These are phyloP conservation scores for Metridium senile DNA, from an alignment of 92 coral and sea anemone species.

Conservation along the genomic window DNA sequence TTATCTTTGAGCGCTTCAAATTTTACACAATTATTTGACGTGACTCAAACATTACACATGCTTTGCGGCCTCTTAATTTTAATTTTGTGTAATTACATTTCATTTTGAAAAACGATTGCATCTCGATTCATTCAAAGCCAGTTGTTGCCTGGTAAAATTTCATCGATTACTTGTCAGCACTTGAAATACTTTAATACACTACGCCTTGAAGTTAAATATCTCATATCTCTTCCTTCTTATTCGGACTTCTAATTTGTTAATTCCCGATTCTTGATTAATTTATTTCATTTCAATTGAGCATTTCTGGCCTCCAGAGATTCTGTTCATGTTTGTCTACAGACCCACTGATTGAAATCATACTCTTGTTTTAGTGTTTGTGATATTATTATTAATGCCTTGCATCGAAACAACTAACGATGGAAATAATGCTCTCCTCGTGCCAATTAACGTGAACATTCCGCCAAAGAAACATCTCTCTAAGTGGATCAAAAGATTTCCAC, in stretches of 20 bases:
- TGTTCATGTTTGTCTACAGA: neutral
- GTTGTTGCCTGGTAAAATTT: neutral
- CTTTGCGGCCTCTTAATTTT: neutral
- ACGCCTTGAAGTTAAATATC: neutral
- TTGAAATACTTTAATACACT: neutral
- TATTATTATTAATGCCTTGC: neutral
- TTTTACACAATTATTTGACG: neutral
- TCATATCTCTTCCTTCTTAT: neutral
- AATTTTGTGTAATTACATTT: constrained; percentile 3
- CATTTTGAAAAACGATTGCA: neutral
- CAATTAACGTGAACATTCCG: constrained; percentile 27
- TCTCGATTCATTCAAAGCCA: neutral
- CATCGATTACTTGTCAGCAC: constrained; percentile 31
- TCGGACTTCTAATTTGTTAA: neutral
- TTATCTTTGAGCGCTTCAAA: neutral
- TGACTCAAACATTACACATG: neutral
- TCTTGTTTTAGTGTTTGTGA: neutral
- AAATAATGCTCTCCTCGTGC: constrained; percentile 8
- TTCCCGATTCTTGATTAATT: constrained; percentile 3
- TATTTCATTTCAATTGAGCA: neutral
- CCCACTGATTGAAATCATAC: neutral
- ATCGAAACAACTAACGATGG: neutral
- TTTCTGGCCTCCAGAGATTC: neutral
- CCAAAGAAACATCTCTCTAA: constrained; percentile 18
- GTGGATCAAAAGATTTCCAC: constrained; percentile 40